These are phyloP conservation scores for Netelia virgata DNA, from an alignment of 2,888 invertebrate species.

Conservation along the genomic window DNA sequence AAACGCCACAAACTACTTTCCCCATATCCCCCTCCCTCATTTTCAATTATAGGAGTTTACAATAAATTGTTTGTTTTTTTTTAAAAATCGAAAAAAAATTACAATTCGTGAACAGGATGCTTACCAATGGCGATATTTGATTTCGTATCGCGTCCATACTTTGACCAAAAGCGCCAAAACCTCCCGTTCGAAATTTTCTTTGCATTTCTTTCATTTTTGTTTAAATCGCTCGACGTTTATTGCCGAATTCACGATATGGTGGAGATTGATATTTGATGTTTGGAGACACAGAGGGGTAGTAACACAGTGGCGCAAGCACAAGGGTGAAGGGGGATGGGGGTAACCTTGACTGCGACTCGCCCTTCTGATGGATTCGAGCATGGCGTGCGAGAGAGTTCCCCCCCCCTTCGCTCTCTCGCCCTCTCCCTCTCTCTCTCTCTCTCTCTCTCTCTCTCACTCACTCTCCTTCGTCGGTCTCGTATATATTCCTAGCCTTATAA, in stretches of 20 bases:
- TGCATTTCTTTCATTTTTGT: too few species aligned
- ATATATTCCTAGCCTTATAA: constrained; percentile 2
- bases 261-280: constrained; percentile 31
- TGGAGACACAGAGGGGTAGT: constrained; percentile 21
- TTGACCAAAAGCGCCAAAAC: not conserved
- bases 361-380: constrained; percentile 78
- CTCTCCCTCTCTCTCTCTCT: too few species aligned
- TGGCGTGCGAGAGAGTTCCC: constrained; percentile 73
- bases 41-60: too few species aligned
- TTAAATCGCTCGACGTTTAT: constrained; percentile 1
- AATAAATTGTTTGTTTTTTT: too few species aligned
- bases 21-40: too few species aligned
- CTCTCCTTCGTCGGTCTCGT: constrained; percentile 12
- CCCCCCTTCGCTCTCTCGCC: too few species aligned
- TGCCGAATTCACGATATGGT: not conserved
- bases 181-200: not conserved
- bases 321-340: constrained; percentile 65
- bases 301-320: constrained; percentile 35
- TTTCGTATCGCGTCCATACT: too few species aligned
- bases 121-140: too few species aligned
- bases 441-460: too few species aligned
- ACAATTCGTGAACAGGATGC: too few species aligned
- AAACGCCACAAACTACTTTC: too few species aligned
- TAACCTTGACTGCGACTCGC: constrained; percentile 77
- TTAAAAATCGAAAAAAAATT: too few species aligned